Evolutionary conservation across 2,797 vertebrate genomes (phyloP).

Genomic region (Danio kyathit): DNA sequence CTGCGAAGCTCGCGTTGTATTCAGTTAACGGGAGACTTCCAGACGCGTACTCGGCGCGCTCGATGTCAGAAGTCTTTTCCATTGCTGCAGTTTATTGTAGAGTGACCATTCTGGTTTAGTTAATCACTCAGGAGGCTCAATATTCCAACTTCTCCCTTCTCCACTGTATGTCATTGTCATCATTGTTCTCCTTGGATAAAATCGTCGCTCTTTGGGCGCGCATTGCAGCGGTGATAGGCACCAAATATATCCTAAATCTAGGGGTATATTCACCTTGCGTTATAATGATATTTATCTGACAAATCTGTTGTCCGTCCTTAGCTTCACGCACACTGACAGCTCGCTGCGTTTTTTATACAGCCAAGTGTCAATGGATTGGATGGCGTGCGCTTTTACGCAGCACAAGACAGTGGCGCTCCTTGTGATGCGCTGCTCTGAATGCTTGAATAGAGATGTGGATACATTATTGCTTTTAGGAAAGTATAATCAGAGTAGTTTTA

Average conservation of each 20-base stretch:
- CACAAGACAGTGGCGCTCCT: neutral
- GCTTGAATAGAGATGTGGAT: neutral
- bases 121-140: neutral
- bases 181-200: neutral
- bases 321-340: constrained; percentile 10
- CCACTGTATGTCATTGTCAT: neutral
- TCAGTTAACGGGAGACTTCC: constrained; percentile 56
- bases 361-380: constrained; percentile 45
- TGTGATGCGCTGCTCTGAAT: neutral
- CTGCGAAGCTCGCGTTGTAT: constrained; percentile 67
- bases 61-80: constrained; percentile 67
- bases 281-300: neutral
- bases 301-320: neutral
- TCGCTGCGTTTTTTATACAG: constrained; percentile 44
- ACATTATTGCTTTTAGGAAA: neutral
- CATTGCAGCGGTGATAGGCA: neutral
- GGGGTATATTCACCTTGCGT: neutral
- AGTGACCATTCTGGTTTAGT: constrained; percentile 66
- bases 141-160: neutral
- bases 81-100: constrained; percentile 52
- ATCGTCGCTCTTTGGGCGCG: neutral
- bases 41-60: constrained; percentile 62
- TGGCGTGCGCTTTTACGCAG: constrained; percentile 55
- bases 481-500: too few species aligned
- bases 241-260: neutral